Conservation (phyloP, 2,888 invertebrate species). For the Quadriops clusia region DNA sequence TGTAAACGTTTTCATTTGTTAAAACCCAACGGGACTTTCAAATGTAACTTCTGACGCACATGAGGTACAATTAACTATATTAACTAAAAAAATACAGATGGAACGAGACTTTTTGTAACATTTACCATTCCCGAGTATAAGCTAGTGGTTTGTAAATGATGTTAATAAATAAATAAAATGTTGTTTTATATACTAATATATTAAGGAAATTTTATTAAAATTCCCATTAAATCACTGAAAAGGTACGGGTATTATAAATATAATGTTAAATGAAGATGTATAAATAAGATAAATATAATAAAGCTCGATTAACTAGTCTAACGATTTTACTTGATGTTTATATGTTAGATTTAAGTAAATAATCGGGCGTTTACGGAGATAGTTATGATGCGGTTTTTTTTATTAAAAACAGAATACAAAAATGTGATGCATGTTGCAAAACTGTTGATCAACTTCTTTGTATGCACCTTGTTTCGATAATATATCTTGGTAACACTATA, state of each 20-base stretch:
- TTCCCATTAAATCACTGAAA: constrained; percentile 31
- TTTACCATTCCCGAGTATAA: constrained; percentile 31
- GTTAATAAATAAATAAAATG: constrained; percentile 37
- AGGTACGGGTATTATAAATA: constrained; percentile 36
- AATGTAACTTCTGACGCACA: constrained; percentile 29
- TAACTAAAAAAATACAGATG: constrained; percentile 21
- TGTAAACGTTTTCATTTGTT: no score
- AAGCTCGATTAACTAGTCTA: constrained; percentile 22
- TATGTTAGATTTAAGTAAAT: constrained; percentile 19
- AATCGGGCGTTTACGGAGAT: constrained; percentile 17
- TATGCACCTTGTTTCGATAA: no score
- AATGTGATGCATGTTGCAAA: no score
- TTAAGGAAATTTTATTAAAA: constrained; percentile 33
- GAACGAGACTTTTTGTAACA: constrained; percentile 31
- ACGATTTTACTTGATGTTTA: constrained; percentile 21
- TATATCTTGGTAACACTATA: no score
- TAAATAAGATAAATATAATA: constrained; percentile 31
- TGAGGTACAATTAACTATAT: constrained; percentile 28
- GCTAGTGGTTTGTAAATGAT: constrained; percentile 38
- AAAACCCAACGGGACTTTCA: constrained; percentile 25
- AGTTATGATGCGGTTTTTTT: neutral
- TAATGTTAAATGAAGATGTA: constrained; percentile 34
- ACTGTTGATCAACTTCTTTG: no score
- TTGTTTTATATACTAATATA: constrained; percentile 38
- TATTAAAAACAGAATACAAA: no score